A percentile compares a stretch with the other conserved stretches of the same genome.
Conservation (phyloP, 2,888 invertebrate genomes). For the Drosophila hamatofila region DNA sequence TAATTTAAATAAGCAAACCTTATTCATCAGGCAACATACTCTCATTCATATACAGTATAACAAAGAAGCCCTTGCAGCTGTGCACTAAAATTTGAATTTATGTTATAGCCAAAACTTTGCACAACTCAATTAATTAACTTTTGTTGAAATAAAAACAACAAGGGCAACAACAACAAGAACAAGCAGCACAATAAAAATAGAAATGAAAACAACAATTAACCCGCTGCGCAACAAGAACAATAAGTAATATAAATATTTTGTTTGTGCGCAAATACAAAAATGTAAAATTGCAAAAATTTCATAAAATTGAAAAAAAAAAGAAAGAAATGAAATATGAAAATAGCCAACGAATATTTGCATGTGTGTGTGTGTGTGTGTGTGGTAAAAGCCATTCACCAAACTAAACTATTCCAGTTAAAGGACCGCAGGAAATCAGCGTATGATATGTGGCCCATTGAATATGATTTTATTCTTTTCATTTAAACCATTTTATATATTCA, state of each 20-base stretch:
- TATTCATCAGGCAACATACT: slow-evolving; percentile 10
- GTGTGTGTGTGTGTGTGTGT: background rate
- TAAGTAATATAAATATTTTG: slow-evolving; percentile 67
- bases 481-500: background rate
- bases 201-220: slow-evolving; percentile 33
- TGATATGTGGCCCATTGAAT: slow-evolving; percentile 33
- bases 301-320: slow-evolving; percentile 20
- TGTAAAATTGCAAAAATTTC: slow-evolving; percentile 38
- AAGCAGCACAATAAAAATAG: slow-evolving; percentile 46
- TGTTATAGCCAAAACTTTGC: slow-evolving; percentile 75
- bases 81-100: slow-evolving; percentile 74
- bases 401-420: slow-evolving; percentile 58
- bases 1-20: background rate
- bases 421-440: slow-evolving; percentile 73
- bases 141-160: slow-evolving; percentile 57
- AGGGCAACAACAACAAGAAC: slow-evolving; percentile 37
- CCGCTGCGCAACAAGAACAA: slow-evolving; percentile 43
- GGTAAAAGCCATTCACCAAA: slow-evolving; percentile 50
- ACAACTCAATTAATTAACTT: slow-evolving; percentile 83
- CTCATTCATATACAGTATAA: slow-evolving; percentile 1
- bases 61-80: slow-evolving; percentile 32
- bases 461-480: background rate
- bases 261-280: slow-evolving; percentile 49
- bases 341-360: slow-evolving; percentile 4
- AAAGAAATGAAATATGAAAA: slow-evolving; percentile 43